Evolutionary conservation across 2,888 invertebrate genomes (phyloP).

Genomic region (Ellobium chinense): DNA sequence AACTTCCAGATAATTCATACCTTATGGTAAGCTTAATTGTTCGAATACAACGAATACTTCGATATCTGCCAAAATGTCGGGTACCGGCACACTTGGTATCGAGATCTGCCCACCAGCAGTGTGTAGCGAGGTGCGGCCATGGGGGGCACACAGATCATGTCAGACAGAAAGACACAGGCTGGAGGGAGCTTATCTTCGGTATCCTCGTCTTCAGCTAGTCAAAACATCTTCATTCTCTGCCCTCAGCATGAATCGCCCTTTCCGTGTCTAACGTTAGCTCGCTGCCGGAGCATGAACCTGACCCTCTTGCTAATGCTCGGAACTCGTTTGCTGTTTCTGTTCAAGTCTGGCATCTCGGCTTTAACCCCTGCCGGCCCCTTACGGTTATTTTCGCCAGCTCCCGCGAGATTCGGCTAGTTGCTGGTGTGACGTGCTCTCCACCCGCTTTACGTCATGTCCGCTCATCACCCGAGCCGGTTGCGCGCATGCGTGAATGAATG

Average conservation of each 20-base stretch:
- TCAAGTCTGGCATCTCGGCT: not conserved
- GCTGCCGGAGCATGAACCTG: not conserved
- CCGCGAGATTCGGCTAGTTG: conserved; percentile 40
- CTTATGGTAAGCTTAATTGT: too few relatives aligned
- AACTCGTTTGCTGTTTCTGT: conserved; percentile 23
- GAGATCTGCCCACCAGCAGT: too few relatives aligned
- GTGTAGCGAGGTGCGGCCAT: too few relatives aligned
- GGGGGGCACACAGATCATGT: conserved; percentile 32
- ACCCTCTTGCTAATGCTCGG: conserved; percentile 32
- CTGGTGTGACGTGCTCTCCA: conserved; percentile 39
- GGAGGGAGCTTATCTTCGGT: conserved; percentile 20
- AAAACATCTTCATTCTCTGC: conserved; percentile 28
- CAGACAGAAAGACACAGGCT: conserved; percentile 9
- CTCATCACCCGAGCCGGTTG: conserved; percentile 17
- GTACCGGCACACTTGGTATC: too few relatives aligned
- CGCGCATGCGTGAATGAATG: conserved; percentile 48
- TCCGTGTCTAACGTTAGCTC: conserved; percentile 17
- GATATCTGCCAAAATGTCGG: too few relatives aligned
- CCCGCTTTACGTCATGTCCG: conserved; percentile 48
- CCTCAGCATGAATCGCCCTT: conserved; percentile 2
- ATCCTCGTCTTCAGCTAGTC: not conserved
- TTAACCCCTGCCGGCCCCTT: conserved; percentile 3
- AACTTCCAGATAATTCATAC: too few relatives aligned
- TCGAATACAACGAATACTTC: too few relatives aligned
- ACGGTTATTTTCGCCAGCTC: conserved; percentile 34